Percentiles rank a stretch among this genome's conserved stretches.
phyloP scores from a whole-genome alignment of 2,113 vertebrate species.

The Salminus brasiliensis region DNA sequence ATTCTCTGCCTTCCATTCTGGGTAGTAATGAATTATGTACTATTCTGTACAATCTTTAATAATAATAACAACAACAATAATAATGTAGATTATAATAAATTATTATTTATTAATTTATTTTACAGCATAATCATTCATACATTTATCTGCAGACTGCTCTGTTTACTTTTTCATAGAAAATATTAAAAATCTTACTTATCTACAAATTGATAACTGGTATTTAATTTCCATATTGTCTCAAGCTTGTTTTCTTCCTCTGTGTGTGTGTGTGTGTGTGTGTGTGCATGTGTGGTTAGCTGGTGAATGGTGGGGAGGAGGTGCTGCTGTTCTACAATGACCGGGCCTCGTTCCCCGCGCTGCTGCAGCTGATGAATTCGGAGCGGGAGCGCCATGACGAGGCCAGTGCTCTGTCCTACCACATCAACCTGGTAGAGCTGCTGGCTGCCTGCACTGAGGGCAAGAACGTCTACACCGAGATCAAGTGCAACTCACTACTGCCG shows the following conservation, averaged over 20 bases:
- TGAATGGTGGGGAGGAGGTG: slow-evolving; percentile 93
- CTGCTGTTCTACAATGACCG: slow-evolving; percentile 98
- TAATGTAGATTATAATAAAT: too few relatives aligned
- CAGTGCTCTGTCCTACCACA: slow-evolving; percentile 93
- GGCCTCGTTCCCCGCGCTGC: slow-evolving; percentile 89
- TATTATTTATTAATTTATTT: too few relatives aligned
- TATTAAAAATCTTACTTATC: too few relatives aligned
- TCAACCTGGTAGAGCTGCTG: slow-evolving; percentile 92
- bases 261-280: background rate
- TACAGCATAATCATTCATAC: too few relatives aligned
- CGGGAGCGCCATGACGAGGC: slow-evolving; percentile 86
- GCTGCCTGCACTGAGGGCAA: slow-evolving; percentile 98
- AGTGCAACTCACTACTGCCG: slow-evolving; percentile 96
- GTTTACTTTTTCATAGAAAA: too few relatives aligned
- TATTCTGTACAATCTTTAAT: too few relatives aligned
- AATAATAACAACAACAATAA: too few relatives aligned
- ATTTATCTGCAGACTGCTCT: too few relatives aligned
- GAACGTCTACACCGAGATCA: slow-evolving; percentile 97
- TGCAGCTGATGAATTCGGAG: slow-evolving; percentile 93
- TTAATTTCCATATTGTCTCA: background rate
- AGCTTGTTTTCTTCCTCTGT: background rate
- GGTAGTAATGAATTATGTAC: too few relatives aligned
- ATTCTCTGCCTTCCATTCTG: too few relatives aligned
- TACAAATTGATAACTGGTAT: too few relatives aligned
- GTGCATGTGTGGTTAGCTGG: slow-evolving; percentile 76